Evolutionary conservation across 1,140 invertebrate species (phyloP), one percentile per base, ranked within the genome.

Genomic region (Brachionus angularis): DNA sequence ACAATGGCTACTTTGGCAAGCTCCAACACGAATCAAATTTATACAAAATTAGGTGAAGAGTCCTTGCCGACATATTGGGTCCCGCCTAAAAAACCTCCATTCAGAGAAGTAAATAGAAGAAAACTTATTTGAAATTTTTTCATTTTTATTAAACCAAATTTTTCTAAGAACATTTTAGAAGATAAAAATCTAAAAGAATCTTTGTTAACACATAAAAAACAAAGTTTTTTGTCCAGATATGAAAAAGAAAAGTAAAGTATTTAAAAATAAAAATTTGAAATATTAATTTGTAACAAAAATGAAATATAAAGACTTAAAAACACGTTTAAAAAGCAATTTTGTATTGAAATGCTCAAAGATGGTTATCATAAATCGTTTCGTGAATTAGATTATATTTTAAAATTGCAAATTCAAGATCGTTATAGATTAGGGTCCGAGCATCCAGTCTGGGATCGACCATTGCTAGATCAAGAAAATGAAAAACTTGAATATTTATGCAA

Each of bases 291-390:
- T 8, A 12, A 18, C 33, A 31, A 10, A 5, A 47, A 64, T 25
- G 25, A n/a, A 21, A 29, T 16, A 21, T 31, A 34, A 31, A 70
- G 64, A 29, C 46, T 50, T 33, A 49, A 50, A 44, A 70, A 50
- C 36, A 18, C 47, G 27, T 70, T 70, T 16, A 50, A 70, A 70
- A 50, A 50, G 23, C 47, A 70, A 36, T 29, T 70, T 2, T 70
- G 46, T 1, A 36, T 52, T 21, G 67, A 70, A 39, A 70, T 70
- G 67, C 67, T 70, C 16, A 39, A 39, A 16, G 33, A 53, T 52
- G 67, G 67, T 8, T 70, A 29, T 53, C 67, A 70, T 21, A 50
- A 34, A 33, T 70, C 67, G 42, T 70, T 70, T 44, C 47, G 67
- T 25, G 67, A 70, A 16, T 25, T 70, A 39, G 46, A 50, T 36